These are phyloP conservation scores for Dimorphilus gyrociliatus DNA, from an alignment of 2,888 invertebrate genomes.

Conservation along the genomic window DNA sequence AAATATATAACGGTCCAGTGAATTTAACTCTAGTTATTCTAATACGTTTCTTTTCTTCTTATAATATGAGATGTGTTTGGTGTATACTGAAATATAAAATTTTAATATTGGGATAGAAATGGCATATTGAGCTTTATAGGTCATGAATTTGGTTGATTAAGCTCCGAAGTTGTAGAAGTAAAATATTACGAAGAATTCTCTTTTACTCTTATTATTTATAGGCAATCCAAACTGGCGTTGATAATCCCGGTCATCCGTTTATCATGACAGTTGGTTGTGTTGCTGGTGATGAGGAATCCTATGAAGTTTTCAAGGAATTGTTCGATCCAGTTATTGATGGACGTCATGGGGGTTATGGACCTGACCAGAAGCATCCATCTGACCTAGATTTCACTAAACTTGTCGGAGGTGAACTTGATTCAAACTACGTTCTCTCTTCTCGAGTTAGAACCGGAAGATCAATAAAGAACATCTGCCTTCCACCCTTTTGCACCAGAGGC, in stretches of 20 bases:
- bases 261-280: conserved; percentile 12
- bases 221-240: conserved; percentile 16
- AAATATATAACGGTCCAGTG: too few species aligned
- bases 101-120: too few species aligned
- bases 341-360: conserved; percentile 10
- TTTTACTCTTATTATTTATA: too few species aligned
- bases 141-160: too few species aligned
- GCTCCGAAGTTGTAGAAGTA: too few species aligned
- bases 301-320: conserved; percentile 10
- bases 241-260: conserved; percentile 15
- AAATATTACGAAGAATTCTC: too few species aligned
- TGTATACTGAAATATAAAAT: too few species aligned
- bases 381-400: conserved; percentile 9
- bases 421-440: conserved; percentile 10
- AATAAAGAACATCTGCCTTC: conserved; percentile 8
- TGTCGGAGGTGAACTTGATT: conserved; percentile 7
- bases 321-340: conserved; percentile 10
- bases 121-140: too few species aligned
- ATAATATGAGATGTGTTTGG: too few species aligned
- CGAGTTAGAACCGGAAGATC: conserved; percentile 12
- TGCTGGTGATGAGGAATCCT: conserved; percentile 12
- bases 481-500: conserved; percentile 10
- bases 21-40: too few species aligned
- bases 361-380: conserved; percentile 9
- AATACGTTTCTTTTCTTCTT: too few species aligned